Evolutionary conservation across 1,140 invertebrate species (phyloP), one percentile per base, ranked within the genome.

Genomic region (Drosophila gunungcola): DNA sequence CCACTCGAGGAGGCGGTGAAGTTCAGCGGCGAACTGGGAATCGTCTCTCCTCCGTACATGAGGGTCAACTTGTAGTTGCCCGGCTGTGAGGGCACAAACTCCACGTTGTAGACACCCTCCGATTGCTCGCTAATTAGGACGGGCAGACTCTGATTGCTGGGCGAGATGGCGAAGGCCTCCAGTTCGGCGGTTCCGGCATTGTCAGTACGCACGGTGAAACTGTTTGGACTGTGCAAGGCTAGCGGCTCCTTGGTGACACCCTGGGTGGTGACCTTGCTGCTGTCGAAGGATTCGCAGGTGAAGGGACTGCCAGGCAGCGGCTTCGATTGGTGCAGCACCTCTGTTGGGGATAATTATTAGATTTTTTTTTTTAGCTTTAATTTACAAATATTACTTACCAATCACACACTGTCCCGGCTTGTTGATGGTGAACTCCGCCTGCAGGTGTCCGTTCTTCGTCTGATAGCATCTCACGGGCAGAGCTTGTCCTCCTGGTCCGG

Each of bases 281-380:
- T 95, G 93, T 99, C 98, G 91, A 97, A 99, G 1, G 98, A 97
- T 93, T 99, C 97, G 86, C 98, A 99, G 63, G 95, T 96, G 93
- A 98, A 99, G 13, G 99, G 99, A 75, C 98, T 99, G 16, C 98
- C 98, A n/a, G 96, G 94, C 16, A 99, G 95, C 13, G 97, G 95
- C 89, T 98, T 97, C 0, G 97, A 97, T 69, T 97, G 96, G 92
- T 98, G 98, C 11, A 98, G 93, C 2, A 99, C 98, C 92, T 99
- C 94, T 95, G 93, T 27, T 86, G 11, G 7, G 1, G 10, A 16
- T 2, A 3, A 3, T 4, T 1, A 13, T 13, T 21, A n/a, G 51
- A 57, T 11, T 34, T 1, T 5, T n/a, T n/a, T n/a, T n/a, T n/a
- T n/a, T 3, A 12, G 1, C 1, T n/a, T 3, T 4, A 38, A 3